Percentiles rank a stretch among this genome's conserved stretches.
phyloP scores from a whole-genome alignment of 2,888 invertebrate genomes.

The Petrolisthes manimaculis region DNA sequence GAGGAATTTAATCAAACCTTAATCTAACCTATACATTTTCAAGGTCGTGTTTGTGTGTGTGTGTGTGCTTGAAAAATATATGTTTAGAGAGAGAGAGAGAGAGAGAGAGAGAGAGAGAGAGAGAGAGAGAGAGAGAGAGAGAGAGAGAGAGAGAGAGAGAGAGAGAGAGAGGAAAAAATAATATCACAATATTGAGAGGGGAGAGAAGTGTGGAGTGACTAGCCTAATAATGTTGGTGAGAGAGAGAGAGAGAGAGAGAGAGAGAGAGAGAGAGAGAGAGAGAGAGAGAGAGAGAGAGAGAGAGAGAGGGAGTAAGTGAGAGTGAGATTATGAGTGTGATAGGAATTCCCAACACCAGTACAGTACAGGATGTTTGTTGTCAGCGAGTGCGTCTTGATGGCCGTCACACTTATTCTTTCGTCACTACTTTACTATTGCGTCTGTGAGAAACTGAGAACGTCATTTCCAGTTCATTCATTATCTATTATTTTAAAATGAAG shows the following conservation, averaged over 20 bases:
- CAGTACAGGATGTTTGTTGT: neutral
- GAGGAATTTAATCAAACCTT: too few relatives aligned
- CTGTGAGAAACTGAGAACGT: neutral
- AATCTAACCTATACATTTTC: too few relatives aligned
- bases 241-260: conserved; percentile 25
- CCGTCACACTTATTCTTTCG: too few relatives aligned
- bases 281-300: conserved; percentile 32
- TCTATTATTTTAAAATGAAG: neutral
- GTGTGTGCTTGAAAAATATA: too few relatives aligned
- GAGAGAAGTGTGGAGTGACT: neutral
- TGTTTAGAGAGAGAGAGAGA: too few relatives aligned
- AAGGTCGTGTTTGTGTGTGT: too few relatives aligned
- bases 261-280: conserved; percentile 38
- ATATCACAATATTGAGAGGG: neutral
- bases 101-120: neutral
- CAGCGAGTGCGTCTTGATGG: neutral
- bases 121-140: conserved; percentile 18
- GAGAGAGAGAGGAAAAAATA: neutral
- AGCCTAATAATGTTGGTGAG: neutral
- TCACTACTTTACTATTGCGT: too few relatives aligned
- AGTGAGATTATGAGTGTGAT: neutral
- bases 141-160: neutral
- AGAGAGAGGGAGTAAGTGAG: conserved; percentile 32
- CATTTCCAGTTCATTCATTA: neutral
- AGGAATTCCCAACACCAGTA: neutral